A percentile compares a stretch with the other conserved stretches of the same genome.
Conservation (phyloP, 2,888 invertebrate genomes). For the Drosophila bunnanda region DNA sequence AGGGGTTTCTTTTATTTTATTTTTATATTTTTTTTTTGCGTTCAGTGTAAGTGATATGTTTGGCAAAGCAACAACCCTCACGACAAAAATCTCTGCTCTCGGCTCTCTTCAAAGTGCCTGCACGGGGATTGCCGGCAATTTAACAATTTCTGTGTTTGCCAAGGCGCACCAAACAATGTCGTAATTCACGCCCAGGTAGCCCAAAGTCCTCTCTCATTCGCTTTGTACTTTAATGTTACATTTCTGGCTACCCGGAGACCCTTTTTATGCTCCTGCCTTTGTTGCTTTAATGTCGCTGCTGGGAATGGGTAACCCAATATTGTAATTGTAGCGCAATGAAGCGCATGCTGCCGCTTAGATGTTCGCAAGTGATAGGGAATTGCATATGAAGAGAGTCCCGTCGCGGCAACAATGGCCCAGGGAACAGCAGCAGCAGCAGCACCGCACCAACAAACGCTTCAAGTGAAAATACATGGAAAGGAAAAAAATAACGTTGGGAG, state of each 20-base stretch:
- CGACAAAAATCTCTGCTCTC: slow-evolving; percentile 42
- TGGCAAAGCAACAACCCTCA: slow-evolving; percentile 52
- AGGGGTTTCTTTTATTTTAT: too few species aligned
- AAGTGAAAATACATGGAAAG: slow-evolving; percentile 31
- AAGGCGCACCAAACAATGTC: slow-evolving; percentile 73
- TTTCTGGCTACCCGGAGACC: slow-evolving; percentile 50
- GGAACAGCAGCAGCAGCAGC: slow-evolving; percentile 33
- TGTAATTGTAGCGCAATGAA: slow-evolving; percentile 84
- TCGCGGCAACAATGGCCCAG: slow-evolving; percentile 68
- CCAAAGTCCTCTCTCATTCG: slow-evolving; percentile 33
- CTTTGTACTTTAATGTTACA: slow-evolving; percentile 61
- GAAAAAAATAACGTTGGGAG: slow-evolving; percentile 51
- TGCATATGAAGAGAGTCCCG: slow-evolving; percentile 72
- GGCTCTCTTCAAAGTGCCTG: slow-evolving; percentile 45
- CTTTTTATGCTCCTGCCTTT: slow-evolving; percentile 44
- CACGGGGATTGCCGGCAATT: slow-evolving; percentile 62
- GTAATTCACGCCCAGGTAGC: slow-evolving; percentile 83
- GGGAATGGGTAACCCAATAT: slow-evolving; percentile 81
- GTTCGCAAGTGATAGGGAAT: slow-evolving; percentile 83
- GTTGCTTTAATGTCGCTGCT: slow-evolving; percentile 39
- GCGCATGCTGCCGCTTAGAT: slow-evolving; percentile 80
- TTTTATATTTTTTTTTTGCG: slow-evolving; percentile 1
- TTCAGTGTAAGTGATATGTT: slow-evolving; percentile 77
- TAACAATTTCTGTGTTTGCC: slow-evolving; percentile 76
- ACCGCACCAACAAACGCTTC: slow-evolving; percentile 18